Conservation (phyloP, 2,888 invertebrate genomes). For the Cerceris rybyensis region DNA sequence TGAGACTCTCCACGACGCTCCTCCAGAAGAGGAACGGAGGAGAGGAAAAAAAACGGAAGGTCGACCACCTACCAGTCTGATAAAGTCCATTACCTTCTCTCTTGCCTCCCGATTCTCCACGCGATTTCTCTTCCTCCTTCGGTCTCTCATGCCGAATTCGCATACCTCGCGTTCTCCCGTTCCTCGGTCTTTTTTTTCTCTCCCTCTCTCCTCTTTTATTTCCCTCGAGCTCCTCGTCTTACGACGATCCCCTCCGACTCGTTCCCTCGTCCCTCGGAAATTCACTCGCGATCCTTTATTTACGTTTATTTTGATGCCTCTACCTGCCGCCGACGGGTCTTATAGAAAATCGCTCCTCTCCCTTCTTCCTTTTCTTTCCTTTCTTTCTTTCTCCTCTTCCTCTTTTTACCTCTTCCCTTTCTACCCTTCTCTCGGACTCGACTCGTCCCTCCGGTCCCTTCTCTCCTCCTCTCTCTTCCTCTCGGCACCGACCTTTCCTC, state of each 20-base stretch:
- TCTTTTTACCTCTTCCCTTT: conserved; percentile 16
- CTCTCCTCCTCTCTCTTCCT: conserved; percentile 8
- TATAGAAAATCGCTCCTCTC: conserved; percentile 26
- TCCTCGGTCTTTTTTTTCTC: conserved; percentile 22
- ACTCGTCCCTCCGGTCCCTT: conserved; percentile 11
- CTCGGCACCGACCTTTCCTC: conserved; percentile 14
- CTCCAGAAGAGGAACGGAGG: conserved; percentile 14
- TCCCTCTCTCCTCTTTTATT: conserved; percentile 16
- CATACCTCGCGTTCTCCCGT: conserved; percentile 12
- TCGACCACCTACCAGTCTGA: conserved; percentile 71
- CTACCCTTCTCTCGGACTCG: conserved; percentile 10
- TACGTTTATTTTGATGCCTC: conserved; percentile 63
- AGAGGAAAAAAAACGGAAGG: conserved; percentile 64
- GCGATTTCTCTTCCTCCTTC: conserved; percentile 45
- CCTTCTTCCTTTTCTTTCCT: neutral
- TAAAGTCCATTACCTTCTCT: conserved; percentile 72
- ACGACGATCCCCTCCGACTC: conserved; percentile 33
- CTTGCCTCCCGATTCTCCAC: conserved; percentile 51
- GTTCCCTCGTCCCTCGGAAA: conserved; percentile 18
- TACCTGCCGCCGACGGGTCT: conserved; percentile 43
- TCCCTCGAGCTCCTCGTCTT: conserved; percentile 41
- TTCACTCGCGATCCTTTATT: conserved; percentile 55
- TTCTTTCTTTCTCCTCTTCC: conserved; percentile 9
- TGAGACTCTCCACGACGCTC: conserved; percentile 20
- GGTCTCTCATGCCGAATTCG: conserved; percentile 27